These are phyloP conservation scores for Apamea anceps DNA, from an alignment of 2,888 invertebrate species.

Conservation along the genomic window DNA sequence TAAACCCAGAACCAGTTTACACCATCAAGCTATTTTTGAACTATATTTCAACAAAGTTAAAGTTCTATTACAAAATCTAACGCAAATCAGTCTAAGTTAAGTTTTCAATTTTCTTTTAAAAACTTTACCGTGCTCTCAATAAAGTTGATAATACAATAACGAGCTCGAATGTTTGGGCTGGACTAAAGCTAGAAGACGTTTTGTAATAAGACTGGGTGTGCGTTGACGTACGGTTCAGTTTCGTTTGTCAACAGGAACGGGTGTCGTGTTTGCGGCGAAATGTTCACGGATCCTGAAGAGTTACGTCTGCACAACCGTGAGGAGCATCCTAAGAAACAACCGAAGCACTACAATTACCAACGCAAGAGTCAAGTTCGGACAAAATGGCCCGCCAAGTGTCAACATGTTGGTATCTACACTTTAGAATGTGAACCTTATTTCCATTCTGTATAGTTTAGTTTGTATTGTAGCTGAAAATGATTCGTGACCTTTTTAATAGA, in stretches of 20 bases:
- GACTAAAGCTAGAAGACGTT: background rate
- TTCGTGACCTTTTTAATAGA: too few relatives aligned
- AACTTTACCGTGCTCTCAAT: background rate
- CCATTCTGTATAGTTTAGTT: background rate
- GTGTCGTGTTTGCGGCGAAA: slow-evolving; percentile 83
- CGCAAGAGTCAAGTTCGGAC: slow-evolving; percentile 71
- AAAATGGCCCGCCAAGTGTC: slow-evolving; percentile 80
- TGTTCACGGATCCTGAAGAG: slow-evolving; percentile 78
- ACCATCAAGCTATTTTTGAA: background rate
- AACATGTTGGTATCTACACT: slow-evolving; percentile 76
- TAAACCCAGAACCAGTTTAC: background rate
- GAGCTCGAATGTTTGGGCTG: background rate
- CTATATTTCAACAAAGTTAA: background rate
- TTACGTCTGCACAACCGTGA: slow-evolving; percentile 81
- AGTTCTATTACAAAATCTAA: background rate
- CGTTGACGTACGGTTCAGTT: slow-evolving; percentile 52
- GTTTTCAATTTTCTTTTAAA: background rate
- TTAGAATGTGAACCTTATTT: slow-evolving; percentile 24
- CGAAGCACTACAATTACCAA: slow-evolving; percentile 79
- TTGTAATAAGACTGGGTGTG: slow-evolving; percentile 51
- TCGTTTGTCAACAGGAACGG: slow-evolving; percentile 74
- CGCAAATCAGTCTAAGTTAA: background rate
- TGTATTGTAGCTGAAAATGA: too few relatives aligned
- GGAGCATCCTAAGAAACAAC: slow-evolving; percentile 80
- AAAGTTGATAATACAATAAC: background rate